A percentile compares a stretch with the other conserved stretches of the same genome.
phyloP scores from a whole-genome alignment of 2,797 vertebrate genomes.

The Menidia menidia region DNA sequence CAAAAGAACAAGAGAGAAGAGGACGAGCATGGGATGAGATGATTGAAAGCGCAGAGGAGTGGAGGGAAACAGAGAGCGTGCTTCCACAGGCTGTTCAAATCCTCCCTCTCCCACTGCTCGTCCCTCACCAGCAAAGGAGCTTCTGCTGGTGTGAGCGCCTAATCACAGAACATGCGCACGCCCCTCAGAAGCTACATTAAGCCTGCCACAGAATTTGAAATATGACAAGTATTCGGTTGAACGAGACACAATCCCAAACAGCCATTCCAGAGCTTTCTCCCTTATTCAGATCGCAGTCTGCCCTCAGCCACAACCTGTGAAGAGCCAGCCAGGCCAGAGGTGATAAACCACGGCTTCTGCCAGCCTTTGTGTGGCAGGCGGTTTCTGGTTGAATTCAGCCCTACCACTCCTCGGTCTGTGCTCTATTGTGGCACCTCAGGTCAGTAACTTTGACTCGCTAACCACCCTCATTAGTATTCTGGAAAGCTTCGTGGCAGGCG shows the following conservation, averaged over 20 bases:
- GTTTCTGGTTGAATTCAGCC: slow-evolving; percentile 52
- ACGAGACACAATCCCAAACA: slow-evolving; percentile 22
- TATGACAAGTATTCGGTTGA: slow-evolving; percentile 12
- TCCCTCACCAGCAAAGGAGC: slow-evolving; percentile 23
- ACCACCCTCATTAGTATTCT: slow-evolving; percentile 84
- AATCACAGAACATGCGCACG: slow-evolving; percentile 37
- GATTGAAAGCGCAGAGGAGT: slow-evolving; percentile 2
- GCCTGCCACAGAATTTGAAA: slow-evolving; percentile 7
- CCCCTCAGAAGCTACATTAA: slow-evolving; percentile 16
- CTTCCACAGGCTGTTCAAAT: slow-evolving; percentile 47
- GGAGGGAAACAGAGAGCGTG: slow-evolving; percentile 19
- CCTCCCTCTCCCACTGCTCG: slow-evolving; percentile 19
- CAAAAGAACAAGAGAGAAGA: slow-evolving; percentile 35
- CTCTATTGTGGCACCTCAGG: slow-evolving; percentile 63
- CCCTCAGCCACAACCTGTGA: slow-evolving; percentile 23
- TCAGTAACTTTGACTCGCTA: slow-evolving; percentile 81
- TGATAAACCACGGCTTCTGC: slow-evolving; percentile 65
- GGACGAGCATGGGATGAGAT: slow-evolving; percentile 25
- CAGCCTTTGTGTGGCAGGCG: slow-evolving; percentile 48
- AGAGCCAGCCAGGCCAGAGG: slow-evolving; percentile 40
- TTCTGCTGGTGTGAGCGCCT: slow-evolving; percentile 32
- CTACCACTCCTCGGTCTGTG: slow-evolving; percentile 59
- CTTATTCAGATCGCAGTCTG: slow-evolving; percentile 19
- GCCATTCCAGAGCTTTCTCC: neutral
- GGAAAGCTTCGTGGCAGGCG: slow-evolving; percentile 68